phyloP scores from a whole-genome alignment of 2,797 vertebrate species.

The Danio jaintianensis region DNA sequence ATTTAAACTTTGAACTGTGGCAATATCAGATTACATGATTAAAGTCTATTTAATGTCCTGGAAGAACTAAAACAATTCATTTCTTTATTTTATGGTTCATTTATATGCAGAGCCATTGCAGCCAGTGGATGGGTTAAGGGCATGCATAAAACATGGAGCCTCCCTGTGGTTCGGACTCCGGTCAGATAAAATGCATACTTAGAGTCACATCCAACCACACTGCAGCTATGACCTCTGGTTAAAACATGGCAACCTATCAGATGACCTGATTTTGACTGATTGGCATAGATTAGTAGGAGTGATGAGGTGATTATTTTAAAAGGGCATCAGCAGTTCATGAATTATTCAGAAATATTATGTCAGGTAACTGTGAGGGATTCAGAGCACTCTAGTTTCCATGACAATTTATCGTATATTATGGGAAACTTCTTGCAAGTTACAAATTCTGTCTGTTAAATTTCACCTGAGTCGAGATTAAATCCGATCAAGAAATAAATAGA shows the following conservation, averaged over 20 bases:
- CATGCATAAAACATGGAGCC: conserved; percentile 50
- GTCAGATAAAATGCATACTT: conserved; percentile 27
- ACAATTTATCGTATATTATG: conserved; percentile 26
- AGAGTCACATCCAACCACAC: conserved; percentile 36
- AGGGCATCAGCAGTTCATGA: conserved; percentile 43
- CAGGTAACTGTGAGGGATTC: conserved; percentile 27
- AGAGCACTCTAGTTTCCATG: conserved; percentile 28
- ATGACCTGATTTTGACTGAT: conserved; percentile 41
- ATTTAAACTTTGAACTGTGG: conserved; percentile 1
- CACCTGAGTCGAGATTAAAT: neutral
- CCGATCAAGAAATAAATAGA: neutral
- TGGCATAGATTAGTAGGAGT: conserved; percentile 43
- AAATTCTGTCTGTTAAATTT: conserved; percentile 45
- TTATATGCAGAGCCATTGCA: conserved; percentile 43
- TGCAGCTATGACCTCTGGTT: conserved; percentile 11
- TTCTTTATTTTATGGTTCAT: conserved; percentile 38
- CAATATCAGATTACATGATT: conserved; percentile 1
- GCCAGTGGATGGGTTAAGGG: neutral
- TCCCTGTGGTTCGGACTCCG: conserved; percentile 7
- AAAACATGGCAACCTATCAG: conserved; percentile 43
- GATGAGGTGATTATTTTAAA: conserved; percentile 50
- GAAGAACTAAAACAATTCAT: neutral
- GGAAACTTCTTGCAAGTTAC: neutral
- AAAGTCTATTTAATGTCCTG: neutral
- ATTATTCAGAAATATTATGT: conserved; percentile 46